phyloP scores from a whole-genome alignment of 1,140 invertebrate species.

The Eupristina koningsbergeri region DNA sequence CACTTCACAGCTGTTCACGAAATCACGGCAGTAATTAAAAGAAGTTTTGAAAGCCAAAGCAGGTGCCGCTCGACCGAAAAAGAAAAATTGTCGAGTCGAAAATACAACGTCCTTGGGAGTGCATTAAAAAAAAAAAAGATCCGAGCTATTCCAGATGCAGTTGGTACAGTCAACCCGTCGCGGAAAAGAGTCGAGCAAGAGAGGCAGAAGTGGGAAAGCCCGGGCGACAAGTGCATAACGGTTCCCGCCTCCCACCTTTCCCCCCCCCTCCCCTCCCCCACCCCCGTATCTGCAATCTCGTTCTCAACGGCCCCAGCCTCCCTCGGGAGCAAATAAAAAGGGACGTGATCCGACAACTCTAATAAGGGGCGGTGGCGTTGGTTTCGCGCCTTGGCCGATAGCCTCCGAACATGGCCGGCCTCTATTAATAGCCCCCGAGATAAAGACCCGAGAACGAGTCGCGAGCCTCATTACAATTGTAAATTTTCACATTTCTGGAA shows the following conservation, averaged over 20 bases:
- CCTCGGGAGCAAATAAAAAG: no score
- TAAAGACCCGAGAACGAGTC: not conserved
- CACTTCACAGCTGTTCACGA: not conserved
- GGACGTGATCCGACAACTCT: not conserved
- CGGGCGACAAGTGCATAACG: not conserved
- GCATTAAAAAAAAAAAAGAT: not conserved
- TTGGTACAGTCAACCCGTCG: no score
- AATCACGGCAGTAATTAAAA: not conserved
- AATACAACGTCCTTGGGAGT: not conserved
- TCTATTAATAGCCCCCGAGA: slow-evolving; percentile 45
- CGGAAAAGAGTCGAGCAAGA: no score
- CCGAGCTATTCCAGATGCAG: not conserved
- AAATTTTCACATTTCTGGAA: slow-evolving; percentile 40
- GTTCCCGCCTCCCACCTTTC: no score
- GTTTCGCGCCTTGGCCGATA: slow-evolving; percentile 11
- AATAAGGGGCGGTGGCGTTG: slow-evolving; percentile 34
- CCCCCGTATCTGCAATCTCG: no score
- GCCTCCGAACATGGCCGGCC: not conserved
- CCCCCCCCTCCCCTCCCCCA: no score
- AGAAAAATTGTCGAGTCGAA: not conserved
- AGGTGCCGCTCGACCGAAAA: not conserved
- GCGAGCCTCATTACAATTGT: slow-evolving; percentile 35
- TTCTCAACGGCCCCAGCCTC: no score
- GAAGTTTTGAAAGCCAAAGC: not conserved
- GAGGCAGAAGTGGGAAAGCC: not conserved